Percentiles rank a stretch among this genome's conserved stretches.
Evolutionary conservation across 2,797 vertebrate genomes (phyloP).

Genomic region (Allobates femoralis): DNA sequence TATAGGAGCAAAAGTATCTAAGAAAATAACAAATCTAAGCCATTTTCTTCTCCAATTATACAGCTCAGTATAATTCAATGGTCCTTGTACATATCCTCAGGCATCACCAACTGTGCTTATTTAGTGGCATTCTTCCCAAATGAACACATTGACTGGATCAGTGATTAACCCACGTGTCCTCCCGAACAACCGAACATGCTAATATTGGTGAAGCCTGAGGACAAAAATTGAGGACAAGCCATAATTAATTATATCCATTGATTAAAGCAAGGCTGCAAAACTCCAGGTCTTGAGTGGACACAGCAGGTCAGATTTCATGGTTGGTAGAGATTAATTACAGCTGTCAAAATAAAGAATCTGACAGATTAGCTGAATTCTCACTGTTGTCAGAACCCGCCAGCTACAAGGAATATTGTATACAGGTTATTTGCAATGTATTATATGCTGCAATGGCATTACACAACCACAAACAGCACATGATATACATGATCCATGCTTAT

Average conservation of each 20-base stretch:
- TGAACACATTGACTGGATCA: neutral
- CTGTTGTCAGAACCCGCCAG: neutral
- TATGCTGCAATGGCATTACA: neutral
- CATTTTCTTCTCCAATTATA: neutral
- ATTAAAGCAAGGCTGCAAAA: neutral
- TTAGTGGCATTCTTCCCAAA: neutral
- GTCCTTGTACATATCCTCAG: neutral
- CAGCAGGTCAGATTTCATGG: neutral
- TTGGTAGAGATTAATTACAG: constrained; percentile 11
- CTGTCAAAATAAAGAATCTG: constrained; percentile 17
- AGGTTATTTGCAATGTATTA: neutral
- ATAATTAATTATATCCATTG: constrained; percentile 22
- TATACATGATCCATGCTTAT: neutral
- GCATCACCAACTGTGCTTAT: neutral
- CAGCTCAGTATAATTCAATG: neutral
- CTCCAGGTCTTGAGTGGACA: neutral
- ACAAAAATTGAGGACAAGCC: neutral
- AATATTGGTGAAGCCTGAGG: constrained; percentile 3
- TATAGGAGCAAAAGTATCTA: neutral
- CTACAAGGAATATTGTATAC: neutral
- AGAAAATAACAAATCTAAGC: neutral
- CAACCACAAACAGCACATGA: neutral
- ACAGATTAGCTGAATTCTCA: neutral
- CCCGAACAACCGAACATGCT: neutral
- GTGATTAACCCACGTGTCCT: constrained; percentile 20